phyloP scores from a whole-genome alignment of 2,888 invertebrate genomes.

The Leptinotarsa tumamoca region DNA sequence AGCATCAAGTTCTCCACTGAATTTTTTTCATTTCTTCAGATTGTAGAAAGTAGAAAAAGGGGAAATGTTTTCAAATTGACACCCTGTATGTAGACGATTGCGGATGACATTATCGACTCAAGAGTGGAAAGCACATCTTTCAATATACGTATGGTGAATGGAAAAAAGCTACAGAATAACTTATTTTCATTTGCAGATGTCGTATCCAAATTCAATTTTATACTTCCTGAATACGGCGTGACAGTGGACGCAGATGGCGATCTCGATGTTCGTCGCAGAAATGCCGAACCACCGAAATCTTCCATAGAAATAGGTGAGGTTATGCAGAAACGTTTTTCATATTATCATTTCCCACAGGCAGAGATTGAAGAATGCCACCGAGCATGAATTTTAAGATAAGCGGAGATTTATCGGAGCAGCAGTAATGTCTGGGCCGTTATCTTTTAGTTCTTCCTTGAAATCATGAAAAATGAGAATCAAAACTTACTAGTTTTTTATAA shows the following conservation, averaged over 20 bases:
- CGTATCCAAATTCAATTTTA: conserved; percentile 79
- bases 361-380: not conserved
- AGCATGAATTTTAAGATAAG: too few species aligned
- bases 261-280: conserved; percentile 70
- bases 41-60: too few species aligned
- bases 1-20: too few species aligned
- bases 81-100: too few species aligned
- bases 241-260: conserved; percentile 79
- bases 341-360: not conserved
- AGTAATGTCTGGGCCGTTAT: too few species aligned
- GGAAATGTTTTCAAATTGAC: too few species aligned
- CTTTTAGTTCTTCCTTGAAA: too few species aligned
- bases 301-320: conserved; percentile 75
- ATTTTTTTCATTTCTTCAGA: too few species aligned
- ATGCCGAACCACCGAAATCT: conserved; percentile 57
- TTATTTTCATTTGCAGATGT: conserved; percentile 70
- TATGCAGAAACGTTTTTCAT: conserved; percentile 2
- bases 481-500: too few species aligned
- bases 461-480: too few species aligned
- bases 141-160: not conserved
- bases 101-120: not conserved
- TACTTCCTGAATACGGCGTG: conserved; percentile 66
- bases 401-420: too few species aligned
- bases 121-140: not conserved
- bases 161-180: not conserved